Evolutionary conservation across 2,797 vertebrate species (phyloP), one percentile per base, ranked within the genome.

Genomic region (Nyctalus aviator): DNA sequence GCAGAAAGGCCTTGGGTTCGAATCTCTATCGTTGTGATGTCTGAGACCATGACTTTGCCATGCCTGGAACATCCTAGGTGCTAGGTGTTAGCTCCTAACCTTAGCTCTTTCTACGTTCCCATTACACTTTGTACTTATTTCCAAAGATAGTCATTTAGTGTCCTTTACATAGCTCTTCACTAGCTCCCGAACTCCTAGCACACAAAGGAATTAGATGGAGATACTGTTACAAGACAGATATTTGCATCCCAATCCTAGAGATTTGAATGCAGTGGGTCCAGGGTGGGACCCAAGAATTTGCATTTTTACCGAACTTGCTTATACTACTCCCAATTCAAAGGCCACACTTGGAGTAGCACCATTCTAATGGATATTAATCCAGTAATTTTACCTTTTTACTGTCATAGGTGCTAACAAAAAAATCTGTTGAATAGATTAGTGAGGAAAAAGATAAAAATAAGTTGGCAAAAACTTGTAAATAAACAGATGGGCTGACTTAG

Each of bases 391-490:
- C 14, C 48, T 66, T 17, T 32, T 64, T 84, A 44, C 9, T 81
- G 9, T 88, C 72, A 50, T 27, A 66, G 57, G 25, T 84, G 23
- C 15, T 84, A 41, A 41, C 6, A 41, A 41, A 84, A 62, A 48
- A 90, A 75, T 30, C 35, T 75, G 17, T 90, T 88, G 59, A 94
- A 41, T 81, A 25, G 35, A 79, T 25, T 46, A 6, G 6, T 83
- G n/a, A 94, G 48, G 48, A 17, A 78, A 91, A 88, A 66, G 15
- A 78, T 50, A 69, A 89, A 92, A 94, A 35, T 32, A 25, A 83
- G 25, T 55, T 87, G 41, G 50, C 59, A 64, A 79, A 90, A 68
- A 79, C 30, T 32, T 89, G 12, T 85, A 37, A 48, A 41, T 48
- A 89, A 93, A 79, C 15, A 68, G 32, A 57, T 18, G 30, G 10